Base-by-base conservation (phyloP, 2,113 vertebrate species). In the Aegotheles bennettii region DNA sequence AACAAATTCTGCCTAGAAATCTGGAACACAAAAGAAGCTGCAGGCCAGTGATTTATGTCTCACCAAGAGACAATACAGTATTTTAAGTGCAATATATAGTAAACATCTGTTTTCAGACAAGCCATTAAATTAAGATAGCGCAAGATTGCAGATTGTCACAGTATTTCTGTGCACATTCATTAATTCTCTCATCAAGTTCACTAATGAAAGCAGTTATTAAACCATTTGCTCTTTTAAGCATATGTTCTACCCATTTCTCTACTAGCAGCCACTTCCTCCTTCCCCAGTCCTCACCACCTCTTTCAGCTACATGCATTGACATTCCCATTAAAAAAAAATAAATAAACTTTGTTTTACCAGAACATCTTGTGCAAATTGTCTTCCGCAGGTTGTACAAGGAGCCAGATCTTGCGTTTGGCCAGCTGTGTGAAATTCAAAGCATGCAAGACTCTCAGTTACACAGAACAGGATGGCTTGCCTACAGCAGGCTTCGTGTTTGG, bases 341-440 rank as follows among this genome's bases (percentile, higher is more conserved):
- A 14, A 8, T 24, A 20, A 18, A 0, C 2, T 92, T 95, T 91
- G 67, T 94, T 95, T 98, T 97, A 97, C 96, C 97, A 97, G 94
- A 96, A 87, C 96, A 73, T 95, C 97, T 74, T 40, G 78, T 69
- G 91, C 94, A 68, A 98, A 98, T 57, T 9, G 20, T 95, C 97
- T 97, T 97, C 97, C 97, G 83, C 64, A 92, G 89, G 92, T 97
- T 83, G 95, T 90, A 89, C 97, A 97, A 69, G 84, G 95, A 95
- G 84, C 63, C 69, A 97, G 92, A 40, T 96, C 76, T 73, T 96
- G 93, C 89, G 63, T 89, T 89, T 31, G 24, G 28, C 57, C 89
- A 96, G 94, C 97, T 97, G 96, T 78, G n/a, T 50, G 61, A 92
- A 97, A 97, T 80, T 68, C 90, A 95, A 91, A 97, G 85, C 82